A percentile compares a stretch with the other conserved stretches of the same genome.
Conservation (phyloP, 2,113 vertebrate species). For the Illadopsis cleaveri region DNA sequence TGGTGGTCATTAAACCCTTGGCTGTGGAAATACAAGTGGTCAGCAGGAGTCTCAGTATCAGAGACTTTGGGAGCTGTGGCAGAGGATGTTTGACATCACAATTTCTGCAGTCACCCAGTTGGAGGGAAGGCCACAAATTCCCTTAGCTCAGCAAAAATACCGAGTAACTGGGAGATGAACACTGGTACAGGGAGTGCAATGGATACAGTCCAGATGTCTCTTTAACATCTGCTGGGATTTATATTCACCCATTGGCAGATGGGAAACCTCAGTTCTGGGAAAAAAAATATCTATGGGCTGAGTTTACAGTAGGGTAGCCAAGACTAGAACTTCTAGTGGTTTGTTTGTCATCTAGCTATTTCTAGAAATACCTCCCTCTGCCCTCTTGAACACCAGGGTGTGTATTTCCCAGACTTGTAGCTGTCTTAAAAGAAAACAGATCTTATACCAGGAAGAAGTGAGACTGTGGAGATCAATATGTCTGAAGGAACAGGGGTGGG, state of each 20-base stretch:
- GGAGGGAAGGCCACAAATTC: background rate
- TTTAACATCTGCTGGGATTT: background rate
- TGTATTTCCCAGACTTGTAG: conserved; percentile 9
- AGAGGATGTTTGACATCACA: background rate
- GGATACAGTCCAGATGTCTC: conserved; percentile 31
- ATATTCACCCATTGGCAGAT: background rate
- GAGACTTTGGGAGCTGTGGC: background rate
- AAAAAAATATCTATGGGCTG: background rate
- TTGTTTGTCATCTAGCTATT: conserved; percentile 36
- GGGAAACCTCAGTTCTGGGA: conserved; percentile 9
- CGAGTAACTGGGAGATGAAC: background rate
- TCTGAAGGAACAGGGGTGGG: background rate
- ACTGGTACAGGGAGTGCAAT: background rate
- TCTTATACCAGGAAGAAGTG: background rate
- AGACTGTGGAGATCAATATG: background rate
- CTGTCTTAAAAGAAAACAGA: conserved; percentile 24
- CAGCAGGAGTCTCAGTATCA: background rate
- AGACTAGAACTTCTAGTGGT: conserved; percentile 13
- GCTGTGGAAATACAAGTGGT: background rate
- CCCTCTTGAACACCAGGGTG: background rate
- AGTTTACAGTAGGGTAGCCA: conserved; percentile 37
- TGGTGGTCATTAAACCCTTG: background rate
- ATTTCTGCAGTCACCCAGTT: background rate
- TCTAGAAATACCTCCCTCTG: conserved; percentile 18
- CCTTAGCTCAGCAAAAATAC: background rate